Base-by-base conservation (phyloP, 2,888 invertebrate genomes). In the Dasysyrphus tricinctus region DNA sequence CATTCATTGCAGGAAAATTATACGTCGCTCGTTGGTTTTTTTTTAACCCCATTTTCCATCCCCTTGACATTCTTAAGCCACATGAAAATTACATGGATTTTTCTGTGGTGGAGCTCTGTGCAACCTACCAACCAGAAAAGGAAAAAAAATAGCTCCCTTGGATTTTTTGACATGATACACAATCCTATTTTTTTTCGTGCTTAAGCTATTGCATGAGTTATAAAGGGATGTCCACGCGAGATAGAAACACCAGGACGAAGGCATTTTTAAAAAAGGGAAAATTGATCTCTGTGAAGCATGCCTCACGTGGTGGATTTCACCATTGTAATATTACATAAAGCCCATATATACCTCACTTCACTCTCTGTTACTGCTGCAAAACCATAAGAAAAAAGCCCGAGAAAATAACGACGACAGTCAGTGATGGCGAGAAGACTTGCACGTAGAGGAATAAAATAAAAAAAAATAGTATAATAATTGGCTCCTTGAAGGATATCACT, bases 11-110 rank as follows among this genome's bases (percentile, higher is more conserved):
- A 78, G 81, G 34, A 65, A 70, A 86, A 78, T 81, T 81, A 81
- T 81, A 12, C 29, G n/a, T 54, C 29, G 14, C 29, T 54, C 7
- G 14, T 61, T 70, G 19, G 24, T 63, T 44, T 44, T 37, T 74
- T 32, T 56, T 44, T 34, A 51, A 12, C 51, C 51, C 14, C 77
- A 74, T 81, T 80, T 57, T 54, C 75, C 69, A 65, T 80, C 73
- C 74, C 80, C 82, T 72, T 86, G 86, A 81, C 81, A 82, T 78
- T 75, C 75, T 78, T 75, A 82, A 81, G 72, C 81, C 86, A 79
- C 75, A 86, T 86, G 86, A 82, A 86, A 86, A 86, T 86, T 86
- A 86, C 82, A 86, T 86, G 79, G 85, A 78, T 78, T 75, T 81
- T 72, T 47, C 16, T 12, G 34, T 59, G 70, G 75, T 72, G 75